Conservation (phyloP, 2,888 invertebrate species). For the Mythimna vitellina region DNA sequence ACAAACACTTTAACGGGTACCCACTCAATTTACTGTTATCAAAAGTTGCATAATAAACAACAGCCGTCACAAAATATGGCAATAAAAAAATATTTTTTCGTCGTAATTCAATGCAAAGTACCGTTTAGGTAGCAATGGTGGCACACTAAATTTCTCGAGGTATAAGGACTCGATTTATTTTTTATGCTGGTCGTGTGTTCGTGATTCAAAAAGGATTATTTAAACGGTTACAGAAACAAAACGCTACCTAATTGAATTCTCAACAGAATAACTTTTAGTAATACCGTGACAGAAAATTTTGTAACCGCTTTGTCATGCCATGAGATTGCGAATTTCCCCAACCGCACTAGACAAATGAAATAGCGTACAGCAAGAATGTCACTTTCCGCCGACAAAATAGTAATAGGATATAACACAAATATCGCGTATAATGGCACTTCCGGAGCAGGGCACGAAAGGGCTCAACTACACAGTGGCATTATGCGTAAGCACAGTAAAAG, state of each 20-base stretch:
- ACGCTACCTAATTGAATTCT: constrained; percentile 19
- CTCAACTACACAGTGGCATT: constrained; percentile 64
- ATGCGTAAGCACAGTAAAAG: constrained; percentile 68
- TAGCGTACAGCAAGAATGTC: constrained; percentile 28
- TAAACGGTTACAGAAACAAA: constrained; percentile 10
- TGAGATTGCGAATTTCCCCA: constrained; percentile 28
- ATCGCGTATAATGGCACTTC: constrained; percentile 31
- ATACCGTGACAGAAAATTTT: constrained; percentile 5
- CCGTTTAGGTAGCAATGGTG: constrained; percentile 49
- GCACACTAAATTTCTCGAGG: constrained; percentile 34
- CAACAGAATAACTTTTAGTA: constrained; percentile 1
- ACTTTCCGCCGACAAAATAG: constrained; percentile 12
- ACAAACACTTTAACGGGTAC: constrained; percentile 30
- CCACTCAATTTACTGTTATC: constrained; percentile 43
- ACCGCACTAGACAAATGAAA: constrained; percentile 47
- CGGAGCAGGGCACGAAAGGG: constrained; percentile 33
- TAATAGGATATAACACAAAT: constrained; percentile 37
- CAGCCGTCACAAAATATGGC: constrained; percentile 50
- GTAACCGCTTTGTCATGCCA: constrained; percentile 25
- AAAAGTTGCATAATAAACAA: constrained; percentile 58
- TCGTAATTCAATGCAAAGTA: constrained; percentile 61
- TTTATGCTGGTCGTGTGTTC: constrained; percentile 25
- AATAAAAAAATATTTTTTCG: constrained; percentile 54
- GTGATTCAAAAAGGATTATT: constrained; percentile 15
- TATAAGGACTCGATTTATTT: constrained; percentile 41